Evolutionary conservation across 2,888 invertebrate genomes (phyloP), one percentile per base, ranked within the genome.

Genomic region (Entomobrya proxima): DNA sequence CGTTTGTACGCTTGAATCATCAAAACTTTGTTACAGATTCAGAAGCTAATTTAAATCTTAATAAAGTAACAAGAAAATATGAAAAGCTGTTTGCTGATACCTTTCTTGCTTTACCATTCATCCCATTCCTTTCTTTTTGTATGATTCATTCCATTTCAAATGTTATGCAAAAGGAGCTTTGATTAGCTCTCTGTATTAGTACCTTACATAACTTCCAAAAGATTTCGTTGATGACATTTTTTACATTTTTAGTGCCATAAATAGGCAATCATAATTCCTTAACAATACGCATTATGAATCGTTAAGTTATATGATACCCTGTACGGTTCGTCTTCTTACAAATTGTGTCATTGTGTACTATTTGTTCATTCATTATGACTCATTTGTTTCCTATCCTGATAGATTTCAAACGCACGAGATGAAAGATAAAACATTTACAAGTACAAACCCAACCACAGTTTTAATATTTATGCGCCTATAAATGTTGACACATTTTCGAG

Each of bases 301-400:
- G n/a, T 15, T 32, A 15, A 55, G 21, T 11, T 13, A 32, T 27
- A 58, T 61, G 32, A 11, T 64, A 37, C 64, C 35, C n/a, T n/a
- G n/a, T n/a, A n/a, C n/a, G n/a, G n/a, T 37, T 64, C 64, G 21
- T 18, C 30, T 6, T 18, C 35, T 58, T 76, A 55, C 35, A 76
- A 58, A 76, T 55, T 64, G 64, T 64, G 64, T 37, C 64, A 64
- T 64, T 64, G 64, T 64, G 58, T 18, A 1, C 21, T 24, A 37
- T 21, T 76, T 50, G 55, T 35, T 35, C 27, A 37, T 76, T 76
- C 76, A 76, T 76, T 76, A 64, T 64, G 64, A 58, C 37, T 58
- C 58, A 76, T 76, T 76, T 35, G 55, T 55, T 55, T 55, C 76
- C 55, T 76, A 21, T 50, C 50, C 40, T 21, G 55, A 55, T 37